Percentiles rank a stretch among this genome's conserved stretches.
These are phyloP conservation scores for Acromyrmex heyeri DNA, from an alignment of 1,140 invertebrate species.

Conservation along the genomic window DNA sequence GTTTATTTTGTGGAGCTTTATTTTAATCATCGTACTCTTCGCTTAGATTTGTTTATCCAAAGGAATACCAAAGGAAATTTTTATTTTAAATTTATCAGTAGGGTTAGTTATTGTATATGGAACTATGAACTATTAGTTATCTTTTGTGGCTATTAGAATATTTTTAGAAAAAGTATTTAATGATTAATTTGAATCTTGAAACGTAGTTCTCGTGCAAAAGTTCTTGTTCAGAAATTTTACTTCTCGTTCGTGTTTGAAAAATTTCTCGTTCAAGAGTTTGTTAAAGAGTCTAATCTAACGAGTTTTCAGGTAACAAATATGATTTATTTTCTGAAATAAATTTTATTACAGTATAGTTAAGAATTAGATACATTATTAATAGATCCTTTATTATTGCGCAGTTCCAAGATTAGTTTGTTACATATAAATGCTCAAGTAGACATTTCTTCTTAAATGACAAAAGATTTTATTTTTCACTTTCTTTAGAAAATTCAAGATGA, in stretches of 20 bases:
- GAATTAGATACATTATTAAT: neutral
- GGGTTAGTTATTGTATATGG: conserved; percentile 17
- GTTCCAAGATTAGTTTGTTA: conserved; percentile 1
- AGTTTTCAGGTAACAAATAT: neutral
- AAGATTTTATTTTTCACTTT: neutral
- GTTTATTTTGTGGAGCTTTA: neutral
- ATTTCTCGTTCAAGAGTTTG: conserved; percentile 14
- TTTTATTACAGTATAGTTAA: neutral
- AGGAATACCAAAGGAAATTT: conserved; percentile 68
- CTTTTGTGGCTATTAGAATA: conserved; percentile 2
- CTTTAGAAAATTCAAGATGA: neutral
- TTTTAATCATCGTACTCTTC: conserved; percentile 7
- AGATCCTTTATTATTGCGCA: neutral
- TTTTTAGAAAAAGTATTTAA: neutral
- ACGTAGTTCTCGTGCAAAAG: neutral
- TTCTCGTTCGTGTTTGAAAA: neutral
- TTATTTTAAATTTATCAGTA: conserved; percentile 34
- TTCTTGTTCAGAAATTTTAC: neutral
- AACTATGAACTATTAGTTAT: conserved; percentile 14
- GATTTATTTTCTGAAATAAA: neutral
- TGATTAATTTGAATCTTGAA: conserved; percentile 22
- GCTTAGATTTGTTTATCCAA: conserved; percentile 50
- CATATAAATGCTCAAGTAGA: conserved; percentile 8
- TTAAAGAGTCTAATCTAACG: neutral
- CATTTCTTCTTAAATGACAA: conserved; percentile 15